Evolutionary conservation across 2,113 vertebrate species (phyloP).

Genomic region (Bombycilla garrulus): DNA sequence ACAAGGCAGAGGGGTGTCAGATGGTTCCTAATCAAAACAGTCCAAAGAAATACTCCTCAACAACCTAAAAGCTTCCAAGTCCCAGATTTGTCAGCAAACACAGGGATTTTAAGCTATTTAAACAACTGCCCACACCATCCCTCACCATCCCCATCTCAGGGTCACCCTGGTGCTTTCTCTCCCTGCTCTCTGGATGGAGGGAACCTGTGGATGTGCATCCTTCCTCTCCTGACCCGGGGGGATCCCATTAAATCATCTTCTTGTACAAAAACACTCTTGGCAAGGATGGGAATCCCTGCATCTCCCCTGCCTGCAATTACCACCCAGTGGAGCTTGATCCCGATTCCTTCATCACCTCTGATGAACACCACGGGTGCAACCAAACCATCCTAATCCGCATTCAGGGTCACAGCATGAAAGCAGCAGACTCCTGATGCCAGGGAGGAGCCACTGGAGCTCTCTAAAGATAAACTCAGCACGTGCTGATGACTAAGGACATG

Average conservation of each 20-base stretch:
- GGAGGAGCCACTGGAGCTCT: neutral
- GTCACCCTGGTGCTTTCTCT: neutral
- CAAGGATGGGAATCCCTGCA: neutral
- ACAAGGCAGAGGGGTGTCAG: neutral
- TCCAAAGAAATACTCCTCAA: neutral
- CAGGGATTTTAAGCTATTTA: neutral
- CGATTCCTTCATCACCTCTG: neutral
- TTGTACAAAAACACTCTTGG: neutral
- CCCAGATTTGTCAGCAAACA: neutral
- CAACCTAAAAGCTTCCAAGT: neutral
- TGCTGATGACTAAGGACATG: neutral
- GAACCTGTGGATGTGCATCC: neutral
- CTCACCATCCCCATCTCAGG: neutral
- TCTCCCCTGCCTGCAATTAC: neutral
- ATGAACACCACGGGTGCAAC: neutral
- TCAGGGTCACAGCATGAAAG: neutral
- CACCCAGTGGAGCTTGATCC: neutral
- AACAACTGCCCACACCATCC: neutral
- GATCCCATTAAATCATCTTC: accelerated
- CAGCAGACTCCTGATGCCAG: neutral
- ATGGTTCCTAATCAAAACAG: neutral
- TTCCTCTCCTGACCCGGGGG: neutral
- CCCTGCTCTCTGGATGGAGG: neutral
- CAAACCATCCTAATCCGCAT: neutral
- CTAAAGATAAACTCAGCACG: neutral